Evolutionary conservation across 2,888 invertebrate genomes (phyloP).

Genomic region (Gerosis bhagava): DNA sequence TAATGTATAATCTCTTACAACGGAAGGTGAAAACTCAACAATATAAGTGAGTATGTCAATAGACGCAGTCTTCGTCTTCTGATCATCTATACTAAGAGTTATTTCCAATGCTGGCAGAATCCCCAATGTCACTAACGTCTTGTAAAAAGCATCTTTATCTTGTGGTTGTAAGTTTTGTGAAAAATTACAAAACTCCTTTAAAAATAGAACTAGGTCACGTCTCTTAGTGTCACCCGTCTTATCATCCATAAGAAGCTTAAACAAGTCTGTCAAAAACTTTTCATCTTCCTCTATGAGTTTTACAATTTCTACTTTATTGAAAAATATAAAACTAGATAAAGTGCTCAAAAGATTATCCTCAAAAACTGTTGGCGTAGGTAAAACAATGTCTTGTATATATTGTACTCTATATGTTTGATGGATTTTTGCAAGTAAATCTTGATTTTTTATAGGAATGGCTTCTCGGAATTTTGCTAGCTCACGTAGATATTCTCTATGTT

Average conservation of each 20-base stretch:
- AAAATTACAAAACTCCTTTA: conserved; percentile 99
- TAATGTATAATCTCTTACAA: conserved; percentile 97
- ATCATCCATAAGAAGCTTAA: conserved; percentile 95
- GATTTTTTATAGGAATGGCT: conserved; percentile 97
- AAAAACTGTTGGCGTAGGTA: conserved; percentile 99
- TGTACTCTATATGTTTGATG: conserved; percentile 99
- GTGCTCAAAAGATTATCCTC: conserved; percentile 99
- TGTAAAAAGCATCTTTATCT: conserved; percentile 98
- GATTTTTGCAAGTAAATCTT: conserved; percentile 97
- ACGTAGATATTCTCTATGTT: conserved; percentile 97
- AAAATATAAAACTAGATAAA: conserved; percentile 99
- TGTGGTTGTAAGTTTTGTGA: conserved; percentile 99
- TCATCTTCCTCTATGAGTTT: conserved; percentile 99
- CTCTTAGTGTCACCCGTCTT: conserved; percentile 92
- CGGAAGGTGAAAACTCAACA: conserved; percentile 98
- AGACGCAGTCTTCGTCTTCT: conserved; percentile 97
- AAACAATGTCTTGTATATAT: conserved; percentile 99
- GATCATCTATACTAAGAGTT: conserved; percentile 95
- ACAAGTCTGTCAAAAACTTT: conserved; percentile 96
- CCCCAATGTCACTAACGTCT: conserved; percentile 94
- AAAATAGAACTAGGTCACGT: conserved; percentile 96
- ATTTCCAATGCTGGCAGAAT: conserved; percentile 95
- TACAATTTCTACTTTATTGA: conserved; percentile 99
- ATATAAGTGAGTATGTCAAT: conserved; percentile 99
- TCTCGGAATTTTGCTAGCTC: conserved; percentile 96